Conservation (phyloP, 2,888 invertebrate genomes). For the Drosophila mettleri region DNA sequence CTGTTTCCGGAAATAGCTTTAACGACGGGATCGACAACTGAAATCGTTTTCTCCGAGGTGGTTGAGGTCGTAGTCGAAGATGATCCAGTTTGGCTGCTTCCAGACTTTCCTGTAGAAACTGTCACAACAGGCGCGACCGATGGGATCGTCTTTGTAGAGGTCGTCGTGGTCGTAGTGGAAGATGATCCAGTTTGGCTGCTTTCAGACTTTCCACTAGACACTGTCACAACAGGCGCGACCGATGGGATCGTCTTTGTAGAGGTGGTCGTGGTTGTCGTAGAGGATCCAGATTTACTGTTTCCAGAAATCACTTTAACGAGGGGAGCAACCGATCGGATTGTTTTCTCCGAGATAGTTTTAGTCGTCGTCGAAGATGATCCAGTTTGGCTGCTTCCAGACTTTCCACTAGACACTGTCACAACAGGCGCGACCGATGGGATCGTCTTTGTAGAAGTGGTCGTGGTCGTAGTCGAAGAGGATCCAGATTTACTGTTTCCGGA, state of each 20-base stretch:
- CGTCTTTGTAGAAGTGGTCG: neutral
- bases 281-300: neutral
- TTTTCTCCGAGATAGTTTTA: neutral
- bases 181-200: too few species aligned
- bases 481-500: too few species aligned
- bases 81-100: too few species aligned
- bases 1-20: neutral
- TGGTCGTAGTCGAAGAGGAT: neutral
- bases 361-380: constrained; percentile 15
- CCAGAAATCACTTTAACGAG: neutral
- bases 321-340: neutral
- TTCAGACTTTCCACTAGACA: too few species aligned
- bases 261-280: too few species aligned
- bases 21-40: neutral
- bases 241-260: too few species aligned
- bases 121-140: too few species aligned
- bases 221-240: too few species aligned
- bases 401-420: neutral
- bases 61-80: too few species aligned
- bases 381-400: neutral
- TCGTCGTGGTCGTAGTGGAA: too few species aligned
- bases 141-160: too few species aligned
- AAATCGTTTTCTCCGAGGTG: neutral
- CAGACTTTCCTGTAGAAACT: too few species aligned
- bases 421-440: neutral